Evolutionary conservation across 2,888 invertebrate genomes (phyloP), one percentile per base, ranked within the genome.

Genomic region (Cheilosia pagana): DNA sequence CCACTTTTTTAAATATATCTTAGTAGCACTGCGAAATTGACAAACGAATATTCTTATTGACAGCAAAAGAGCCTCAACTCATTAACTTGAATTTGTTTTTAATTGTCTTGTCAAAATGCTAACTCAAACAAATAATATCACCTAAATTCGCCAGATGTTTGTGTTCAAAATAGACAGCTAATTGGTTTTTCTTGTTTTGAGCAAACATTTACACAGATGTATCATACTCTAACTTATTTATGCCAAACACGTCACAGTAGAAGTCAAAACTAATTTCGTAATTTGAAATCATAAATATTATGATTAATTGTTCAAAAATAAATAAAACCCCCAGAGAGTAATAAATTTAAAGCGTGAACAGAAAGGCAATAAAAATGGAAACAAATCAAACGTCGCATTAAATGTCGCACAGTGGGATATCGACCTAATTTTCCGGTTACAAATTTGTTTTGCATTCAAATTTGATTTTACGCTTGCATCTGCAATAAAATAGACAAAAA

Each of bases 291-390:
- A n/a, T n/a, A 3, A 57, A 57, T 23, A 7, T n/a, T 59, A 16
- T 59, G 59, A 43, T 21, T 62, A 28, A 62, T 14, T 4, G 19
- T 6, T 43, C 2, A 31, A 21, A 63, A 31, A 62, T 31, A 39
- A 21, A 48, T 28, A 28, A 8, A 43, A 35, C 28, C 28, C 8
- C 1, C 28, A 28, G 28, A 28, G 28, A 3, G 35, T 35, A 35
- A 35, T 35, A 35, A 35, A 35, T 35, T 35, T 12, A 4, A 4
- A 35, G 12, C 12, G 12, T 35, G 35, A 35, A 35, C 10, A 35
- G 35, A 12, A 35, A 35, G 3, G 12, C 12, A 3, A 48, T 48
- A 16, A 31, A 63, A n/a, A 14, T n/a, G n/a, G 21, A 8, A 8
- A 45, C 19, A 45, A 19, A 45, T 45, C 7, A 16, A 45, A 35